Conservation (phyloP, 2,888 invertebrate species). For the Iselma pallidipennis region DNA sequence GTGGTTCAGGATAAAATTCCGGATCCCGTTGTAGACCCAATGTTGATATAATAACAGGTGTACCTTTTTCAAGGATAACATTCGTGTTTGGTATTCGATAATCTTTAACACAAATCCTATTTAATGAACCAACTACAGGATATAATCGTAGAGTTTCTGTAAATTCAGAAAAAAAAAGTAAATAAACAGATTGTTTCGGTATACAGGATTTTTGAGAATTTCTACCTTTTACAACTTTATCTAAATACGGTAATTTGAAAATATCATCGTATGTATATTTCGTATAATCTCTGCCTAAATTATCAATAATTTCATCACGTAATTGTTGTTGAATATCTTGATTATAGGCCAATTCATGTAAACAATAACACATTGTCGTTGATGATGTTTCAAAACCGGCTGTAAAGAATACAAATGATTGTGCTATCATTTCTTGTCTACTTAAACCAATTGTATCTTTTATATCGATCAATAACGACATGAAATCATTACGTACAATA, state of each 20-base stretch:
- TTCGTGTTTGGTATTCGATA: constrained; percentile 36
- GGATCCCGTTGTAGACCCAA: constrained; percentile 4
- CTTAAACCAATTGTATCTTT: not conserved
- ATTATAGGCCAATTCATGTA: constrained; percentile 4
- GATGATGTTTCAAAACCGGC: constrained; percentile 3
- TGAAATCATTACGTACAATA: not conserved
- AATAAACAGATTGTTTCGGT: not conserved
- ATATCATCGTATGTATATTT: not conserved
- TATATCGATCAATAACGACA: not conserved
- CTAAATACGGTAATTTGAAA: not conserved
- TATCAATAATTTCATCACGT: not conserved
- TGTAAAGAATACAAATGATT: not conserved
- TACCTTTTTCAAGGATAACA: constrained; percentile 10
- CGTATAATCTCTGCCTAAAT: not conserved
- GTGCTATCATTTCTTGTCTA: not conserved
- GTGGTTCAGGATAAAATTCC: constrained; percentile 47
- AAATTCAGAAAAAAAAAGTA: not conserved
- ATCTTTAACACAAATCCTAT: constrained; percentile 35
- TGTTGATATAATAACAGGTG: not conserved
- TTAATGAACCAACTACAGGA: constrained; percentile 45
- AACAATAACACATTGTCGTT: not conserved
- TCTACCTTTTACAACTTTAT: constrained; percentile 5
- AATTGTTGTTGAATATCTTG: not conserved
- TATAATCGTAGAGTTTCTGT: constrained; percentile 52
- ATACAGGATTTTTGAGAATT: not conserved